These are phyloP conservation scores for Corythornis cristatus DNA, from an alignment of 2,113 vertebrate species.

Conservation along the genomic window DNA sequence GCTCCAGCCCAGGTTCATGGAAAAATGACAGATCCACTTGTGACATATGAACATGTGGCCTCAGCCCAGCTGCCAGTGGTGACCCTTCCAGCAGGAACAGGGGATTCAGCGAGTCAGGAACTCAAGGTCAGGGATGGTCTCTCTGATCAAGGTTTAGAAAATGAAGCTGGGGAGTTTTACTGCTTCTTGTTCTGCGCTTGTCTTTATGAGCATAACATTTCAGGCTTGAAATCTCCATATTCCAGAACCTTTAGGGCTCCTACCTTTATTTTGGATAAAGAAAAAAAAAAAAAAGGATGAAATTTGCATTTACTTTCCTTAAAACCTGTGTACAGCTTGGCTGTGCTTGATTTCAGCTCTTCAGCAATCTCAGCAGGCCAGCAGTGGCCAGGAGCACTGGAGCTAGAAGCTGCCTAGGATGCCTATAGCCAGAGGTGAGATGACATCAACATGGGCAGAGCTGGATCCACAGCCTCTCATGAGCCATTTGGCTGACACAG, in stretches of 20 bases:
- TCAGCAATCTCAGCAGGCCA: neutral
- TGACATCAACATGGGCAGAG: neutral
- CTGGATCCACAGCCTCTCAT: neutral
- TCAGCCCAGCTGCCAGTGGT: neutral
- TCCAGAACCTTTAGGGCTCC: neutral
- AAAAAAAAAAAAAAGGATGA: neutral
- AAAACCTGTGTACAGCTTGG: neutral
- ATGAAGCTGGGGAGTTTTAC: neutral
- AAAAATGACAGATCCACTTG: neutral
- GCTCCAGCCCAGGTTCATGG: neutral
- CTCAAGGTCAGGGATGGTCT: neutral
- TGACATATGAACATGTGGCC: neutral
- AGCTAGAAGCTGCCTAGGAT: neutral
- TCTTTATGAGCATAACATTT: neutral
- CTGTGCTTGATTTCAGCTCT: neutral
- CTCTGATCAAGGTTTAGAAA: neutral
- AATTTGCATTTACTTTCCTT: neutral
- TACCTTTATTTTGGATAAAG: conserved; percentile 4
- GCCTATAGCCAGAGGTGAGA: neutral
- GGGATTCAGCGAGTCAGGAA: conserved; percentile 3
- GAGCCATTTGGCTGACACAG: neutral
- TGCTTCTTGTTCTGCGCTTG: neutral
- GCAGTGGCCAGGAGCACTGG: neutral
- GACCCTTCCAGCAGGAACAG: neutral
- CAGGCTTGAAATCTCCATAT: neutral